These are phyloP conservation scores for Micropoecilia bifurca DNA, from an alignment of 2,797 vertebrate species.

Conservation along the genomic window DNA sequence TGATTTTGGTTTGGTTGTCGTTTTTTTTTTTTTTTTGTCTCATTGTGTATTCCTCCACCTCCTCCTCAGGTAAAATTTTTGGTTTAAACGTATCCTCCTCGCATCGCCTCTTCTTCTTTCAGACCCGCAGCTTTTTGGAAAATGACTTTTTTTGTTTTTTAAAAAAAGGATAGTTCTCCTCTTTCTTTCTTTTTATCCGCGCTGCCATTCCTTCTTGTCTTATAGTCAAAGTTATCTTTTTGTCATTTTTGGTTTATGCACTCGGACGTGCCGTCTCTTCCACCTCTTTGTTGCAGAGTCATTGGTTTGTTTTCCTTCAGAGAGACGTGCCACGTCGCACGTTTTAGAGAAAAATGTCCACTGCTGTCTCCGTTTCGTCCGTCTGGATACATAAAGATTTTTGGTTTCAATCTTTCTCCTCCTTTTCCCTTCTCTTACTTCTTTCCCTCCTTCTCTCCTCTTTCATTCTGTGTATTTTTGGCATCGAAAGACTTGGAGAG, in stretches of 20 bases:
- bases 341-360: conserved; percentile 75
- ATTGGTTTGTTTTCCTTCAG: conserved; percentile 65
- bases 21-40: conserved; percentile 61
- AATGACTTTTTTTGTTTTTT: conserved; percentile 12
- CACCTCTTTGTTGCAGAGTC: conserved; percentile 61
- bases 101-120: conserved; percentile 64
- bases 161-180: conserved; percentile 59
- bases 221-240: conserved; percentile 75
- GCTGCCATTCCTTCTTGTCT: conserved; percentile 70
- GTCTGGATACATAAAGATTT: conserved; percentile 81
- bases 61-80: conserved; percentile 80
- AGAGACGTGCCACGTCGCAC: conserved; percentile 59
- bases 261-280: conserved; percentile 56
- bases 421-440: conserved; percentile 64
- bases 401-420: conserved; percentile 82
- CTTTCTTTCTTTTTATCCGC: conserved; percentile 52
- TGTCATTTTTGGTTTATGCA: conserved; percentile 82
- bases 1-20: conserved; percentile 84
- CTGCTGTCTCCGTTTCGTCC: conserved; percentile 69
- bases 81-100: conserved; percentile 80
- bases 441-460: conserved; percentile 77
- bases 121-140: conserved; percentile 75
- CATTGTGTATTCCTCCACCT: conserved; percentile 76
- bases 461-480: conserved; percentile 87
- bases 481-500: conserved; percentile 84